These are phyloP conservation scores for Mustela lutreola DNA, from an alignment of 2,113 vertebrate genomes.

Conservation along the genomic window DNA sequence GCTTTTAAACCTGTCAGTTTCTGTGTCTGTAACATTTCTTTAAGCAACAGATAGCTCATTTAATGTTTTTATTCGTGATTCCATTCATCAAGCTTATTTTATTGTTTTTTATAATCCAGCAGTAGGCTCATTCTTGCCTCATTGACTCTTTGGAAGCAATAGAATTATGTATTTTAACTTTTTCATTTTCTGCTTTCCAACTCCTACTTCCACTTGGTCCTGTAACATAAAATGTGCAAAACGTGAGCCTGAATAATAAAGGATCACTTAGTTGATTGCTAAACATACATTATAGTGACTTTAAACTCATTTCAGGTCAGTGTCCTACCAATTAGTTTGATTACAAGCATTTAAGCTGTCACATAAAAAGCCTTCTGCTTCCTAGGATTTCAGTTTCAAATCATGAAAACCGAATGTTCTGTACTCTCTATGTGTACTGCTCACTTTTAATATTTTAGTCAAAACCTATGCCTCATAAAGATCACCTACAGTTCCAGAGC, in stretches of 20 bases:
- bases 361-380: constrained; percentile 75
- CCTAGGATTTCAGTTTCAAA: constrained; percentile 60
- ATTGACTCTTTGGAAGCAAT: constrained; percentile 62
- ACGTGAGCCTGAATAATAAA: constrained; percentile 82
- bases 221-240: constrained; percentile 73
- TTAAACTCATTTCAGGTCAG: constrained; percentile 86
- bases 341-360: constrained; percentile 87
- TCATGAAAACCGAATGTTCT: constrained; percentile 60
- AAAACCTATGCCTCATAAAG: background rate
- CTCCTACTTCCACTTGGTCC: rapidly evolving
- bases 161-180: constrained; percentile 49
- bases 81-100: background rate
- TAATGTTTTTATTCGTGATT: constrained; percentile 61
- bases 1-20: background rate
- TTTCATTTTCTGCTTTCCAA: constrained; percentile 14
- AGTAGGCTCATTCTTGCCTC: constrained; percentile 64
- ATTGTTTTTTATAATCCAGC: constrained; percentile 62
- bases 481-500: background rate
- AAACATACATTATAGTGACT: constrained; percentile 84
- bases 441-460: constrained; percentile 43
- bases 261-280: constrained; percentile 83
- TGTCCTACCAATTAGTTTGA: constrained; percentile 84
- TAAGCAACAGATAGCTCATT: constrained; percentile 28
- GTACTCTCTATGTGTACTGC: background rate
- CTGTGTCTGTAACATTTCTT: constrained; percentile 3